Evolutionary conservation across 2,113 vertebrate species (phyloP).

Genomic region (Thunnus maccoyii): DNA sequence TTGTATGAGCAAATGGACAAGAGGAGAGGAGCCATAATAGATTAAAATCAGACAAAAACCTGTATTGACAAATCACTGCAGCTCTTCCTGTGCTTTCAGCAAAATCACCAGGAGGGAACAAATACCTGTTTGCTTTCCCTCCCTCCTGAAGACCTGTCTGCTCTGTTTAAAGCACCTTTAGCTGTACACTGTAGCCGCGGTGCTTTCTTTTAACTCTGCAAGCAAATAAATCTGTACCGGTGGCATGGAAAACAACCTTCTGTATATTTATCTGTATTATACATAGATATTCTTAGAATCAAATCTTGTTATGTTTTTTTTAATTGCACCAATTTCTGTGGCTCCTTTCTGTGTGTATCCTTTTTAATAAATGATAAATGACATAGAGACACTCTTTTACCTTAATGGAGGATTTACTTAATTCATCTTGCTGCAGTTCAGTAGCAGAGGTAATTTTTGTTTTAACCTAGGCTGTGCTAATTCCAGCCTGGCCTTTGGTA

Average conservation of each 20-base stretch:
- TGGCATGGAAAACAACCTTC: background rate
- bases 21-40: constrained; percentile 68
- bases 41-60: constrained; percentile 76
- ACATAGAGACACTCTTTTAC: constrained; percentile 27
- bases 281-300: background rate
- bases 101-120: constrained; percentile 53
- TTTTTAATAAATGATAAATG: constrained; percentile 9
- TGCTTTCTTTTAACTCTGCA: constrained; percentile 14
- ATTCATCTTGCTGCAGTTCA: constrained; percentile 61
- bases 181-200: background rate
- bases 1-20: constrained; percentile 78
- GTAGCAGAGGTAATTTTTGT: constrained; percentile 75
- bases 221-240: background rate
- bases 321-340: background rate
- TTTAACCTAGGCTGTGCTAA: constrained; percentile 77
- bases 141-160: constrained; percentile 33
- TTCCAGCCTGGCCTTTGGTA: constrained; percentile 83
- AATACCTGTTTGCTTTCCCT: constrained; percentile 33
- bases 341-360: background rate
- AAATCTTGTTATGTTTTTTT: background rate
- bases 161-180: constrained; percentile 11
- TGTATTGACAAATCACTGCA: constrained; percentile 65
- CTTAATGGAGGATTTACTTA: constrained; percentile 29
- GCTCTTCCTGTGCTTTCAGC: constrained; percentile 46
- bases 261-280: background rate